Percentiles rank a stretch among this genome's conserved stretches.
Conservation (phyloP, 2,797 vertebrate genomes). For the Propithecus deckenii region DNA sequence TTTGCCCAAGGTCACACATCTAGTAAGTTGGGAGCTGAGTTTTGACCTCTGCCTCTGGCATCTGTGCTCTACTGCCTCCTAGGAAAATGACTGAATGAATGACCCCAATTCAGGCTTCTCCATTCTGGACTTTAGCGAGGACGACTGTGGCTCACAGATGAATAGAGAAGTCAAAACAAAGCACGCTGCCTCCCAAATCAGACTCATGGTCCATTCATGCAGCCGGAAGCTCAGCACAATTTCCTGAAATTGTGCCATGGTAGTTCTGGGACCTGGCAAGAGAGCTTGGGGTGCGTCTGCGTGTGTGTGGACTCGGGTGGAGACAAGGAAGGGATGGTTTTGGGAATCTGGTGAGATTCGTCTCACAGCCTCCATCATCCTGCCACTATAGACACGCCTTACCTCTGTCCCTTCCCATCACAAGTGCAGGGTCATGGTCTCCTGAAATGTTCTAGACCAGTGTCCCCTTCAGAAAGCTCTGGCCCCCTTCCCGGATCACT, state of each 20-base stretch:
- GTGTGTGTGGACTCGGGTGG: neutral
- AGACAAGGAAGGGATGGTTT: neutral
- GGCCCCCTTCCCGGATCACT: neutral
- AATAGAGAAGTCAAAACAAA: neutral
- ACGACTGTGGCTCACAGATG: neutral
- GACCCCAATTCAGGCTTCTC: neutral
- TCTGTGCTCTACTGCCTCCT: neutral
- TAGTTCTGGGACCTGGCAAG: neutral
- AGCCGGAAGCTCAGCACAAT: accelerated
- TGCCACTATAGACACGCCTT: neutral
- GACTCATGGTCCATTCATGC: neutral
- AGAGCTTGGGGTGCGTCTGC: neutral
- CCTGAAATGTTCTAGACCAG: neutral
- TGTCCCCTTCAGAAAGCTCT: neutral
- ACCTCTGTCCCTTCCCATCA: neutral
- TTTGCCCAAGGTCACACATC: neutral
- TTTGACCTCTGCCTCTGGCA: neutral
- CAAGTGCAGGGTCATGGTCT: neutral
- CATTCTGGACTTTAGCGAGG: neutral
- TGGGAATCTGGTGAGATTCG: neutral
- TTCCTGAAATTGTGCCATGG: neutral
- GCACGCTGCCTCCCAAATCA: neutral
- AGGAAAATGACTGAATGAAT: neutral
- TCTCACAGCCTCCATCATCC: neutral
- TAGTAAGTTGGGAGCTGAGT: neutral